phyloP scores from a whole-genome alignment of 2,113 vertebrate species.

The Oncorhynchus keta region DNA sequence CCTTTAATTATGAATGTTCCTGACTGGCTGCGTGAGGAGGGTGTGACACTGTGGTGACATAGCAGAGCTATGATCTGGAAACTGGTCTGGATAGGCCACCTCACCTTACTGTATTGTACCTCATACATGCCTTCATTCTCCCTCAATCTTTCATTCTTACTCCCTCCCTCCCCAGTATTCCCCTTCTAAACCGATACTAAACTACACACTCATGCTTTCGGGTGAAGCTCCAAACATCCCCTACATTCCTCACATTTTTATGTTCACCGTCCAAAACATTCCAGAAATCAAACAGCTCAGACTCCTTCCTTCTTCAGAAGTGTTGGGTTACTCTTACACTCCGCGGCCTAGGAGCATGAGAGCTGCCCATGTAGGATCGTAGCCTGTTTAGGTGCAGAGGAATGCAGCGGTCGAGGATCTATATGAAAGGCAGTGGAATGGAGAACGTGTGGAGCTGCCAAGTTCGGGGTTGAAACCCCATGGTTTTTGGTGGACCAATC shows the following conservation, averaged over 20 bases:
- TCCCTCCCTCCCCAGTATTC: constrained; percentile 10
- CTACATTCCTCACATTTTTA: constrained; percentile 66
- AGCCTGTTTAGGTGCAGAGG: constrained; percentile 27
- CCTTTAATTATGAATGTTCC: constrained; percentile 43
- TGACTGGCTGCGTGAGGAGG: constrained; percentile 29
- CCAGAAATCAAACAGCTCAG: constrained; percentile 23
- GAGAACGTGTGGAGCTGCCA: background rate
- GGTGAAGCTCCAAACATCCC: constrained; percentile 38
- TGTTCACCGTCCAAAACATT: constrained; percentile 44
- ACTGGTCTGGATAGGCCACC: constrained; percentile 38
- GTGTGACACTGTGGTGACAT: constrained; percentile 46
- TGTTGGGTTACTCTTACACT: constrained; percentile 49
- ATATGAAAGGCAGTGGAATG: constrained; percentile 22
- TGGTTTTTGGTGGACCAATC: constrained; percentile 34
- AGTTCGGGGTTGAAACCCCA: constrained; percentile 37
- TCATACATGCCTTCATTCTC: constrained; percentile 16
- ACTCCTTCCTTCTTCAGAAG: constrained; percentile 39
- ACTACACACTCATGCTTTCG: background rate
- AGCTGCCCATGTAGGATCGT: constrained; percentile 31
- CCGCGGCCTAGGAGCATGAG: constrained; percentile 45
- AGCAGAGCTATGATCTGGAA: background rate
- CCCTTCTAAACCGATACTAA: constrained; percentile 16
- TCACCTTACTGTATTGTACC: constrained; percentile 16
- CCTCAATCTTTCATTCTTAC: constrained; percentile 21
- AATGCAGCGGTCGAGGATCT: constrained; percentile 36